These are phyloP conservation scores for Corythoichthys haematopterus DNA, from an alignment of 2,113 vertebrate species.

Conservation along the genomic window DNA sequence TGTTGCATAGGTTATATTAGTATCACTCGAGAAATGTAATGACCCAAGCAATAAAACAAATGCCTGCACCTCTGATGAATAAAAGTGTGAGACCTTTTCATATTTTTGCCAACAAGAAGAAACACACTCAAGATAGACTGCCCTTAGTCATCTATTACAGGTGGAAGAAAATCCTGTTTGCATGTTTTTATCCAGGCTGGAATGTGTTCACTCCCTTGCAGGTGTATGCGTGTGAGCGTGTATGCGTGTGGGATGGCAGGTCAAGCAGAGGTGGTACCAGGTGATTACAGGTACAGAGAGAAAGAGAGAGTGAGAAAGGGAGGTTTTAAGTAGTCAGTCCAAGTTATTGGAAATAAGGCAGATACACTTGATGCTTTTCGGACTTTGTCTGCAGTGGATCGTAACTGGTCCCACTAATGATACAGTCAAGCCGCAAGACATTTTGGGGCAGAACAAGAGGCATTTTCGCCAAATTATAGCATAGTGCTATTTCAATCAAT, in stretches of 20 bases:
- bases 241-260: constrained; percentile 12
- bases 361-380: not conserved
- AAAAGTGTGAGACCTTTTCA: not conserved
- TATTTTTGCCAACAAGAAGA: not conserved
- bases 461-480: not conserved
- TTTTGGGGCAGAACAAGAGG: no score
- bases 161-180: constrained; percentile 28
- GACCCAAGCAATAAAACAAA: not conserved
- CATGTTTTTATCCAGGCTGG: constrained; percentile 22
- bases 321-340: constrained; percentile 19
- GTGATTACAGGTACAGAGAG: constrained; percentile 61
- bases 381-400: not conserved
- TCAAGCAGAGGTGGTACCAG: constrained; percentile 60
- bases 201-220: constrained; percentile 52
- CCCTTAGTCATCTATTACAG: constrained; percentile 14
- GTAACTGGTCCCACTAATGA: not conserved
- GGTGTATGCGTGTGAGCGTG: constrained; percentile 19
- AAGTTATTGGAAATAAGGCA: constrained; percentile 11
- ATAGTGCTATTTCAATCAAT: not conserved
- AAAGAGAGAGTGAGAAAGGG: constrained; percentile 13
- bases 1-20: no score
- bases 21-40: not conserved
- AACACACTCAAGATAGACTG: not conserved
- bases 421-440: not conserved
- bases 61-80: not conserved